Conservation (phyloP, 2,888 invertebrate genomes). For the Morinoia aosen region DNA sequence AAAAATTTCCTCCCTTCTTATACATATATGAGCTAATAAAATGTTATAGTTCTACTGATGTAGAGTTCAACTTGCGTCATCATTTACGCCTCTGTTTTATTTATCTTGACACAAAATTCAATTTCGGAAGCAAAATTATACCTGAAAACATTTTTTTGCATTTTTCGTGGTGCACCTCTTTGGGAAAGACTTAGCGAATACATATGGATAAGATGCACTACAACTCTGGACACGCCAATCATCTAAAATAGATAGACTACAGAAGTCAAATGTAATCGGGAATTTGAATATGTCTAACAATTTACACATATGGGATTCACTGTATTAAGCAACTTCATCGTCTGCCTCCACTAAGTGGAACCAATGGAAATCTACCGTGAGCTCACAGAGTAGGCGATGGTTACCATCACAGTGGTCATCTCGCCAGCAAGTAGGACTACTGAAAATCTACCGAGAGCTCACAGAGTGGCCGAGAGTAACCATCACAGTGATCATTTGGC, state of each 20-base stretch:
- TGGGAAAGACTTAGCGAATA: not conserved
- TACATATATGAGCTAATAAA: not conserved
- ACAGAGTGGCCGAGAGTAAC: too few relatives aligned
- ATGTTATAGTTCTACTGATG: not conserved
- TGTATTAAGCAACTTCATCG: not conserved
- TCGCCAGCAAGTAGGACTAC: too few relatives aligned
- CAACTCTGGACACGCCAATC: not conserved
- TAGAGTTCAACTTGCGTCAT: not conserved
- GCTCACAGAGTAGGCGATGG: too few relatives aligned
- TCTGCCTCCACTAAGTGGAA: not conserved
- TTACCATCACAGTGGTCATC: too few relatives aligned
- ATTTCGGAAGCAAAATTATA: not conserved
- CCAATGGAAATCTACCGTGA: too few relatives aligned
- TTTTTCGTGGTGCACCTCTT: not conserved
- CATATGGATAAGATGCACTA: not conserved
- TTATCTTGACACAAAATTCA: not conserved
- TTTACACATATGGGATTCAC: not conserved
- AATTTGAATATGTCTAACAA: not conserved
- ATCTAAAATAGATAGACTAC: not conserved
- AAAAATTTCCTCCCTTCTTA: too few relatives aligned
- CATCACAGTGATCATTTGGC: too few relatives aligned
- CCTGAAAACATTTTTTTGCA: not conserved
- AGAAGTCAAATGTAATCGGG: not conserved
- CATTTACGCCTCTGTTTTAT: not conserved
- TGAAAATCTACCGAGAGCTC: too few relatives aligned